Conservation (phyloP, 2,888 invertebrate species). For the Sussaba pulchella region DNA sequence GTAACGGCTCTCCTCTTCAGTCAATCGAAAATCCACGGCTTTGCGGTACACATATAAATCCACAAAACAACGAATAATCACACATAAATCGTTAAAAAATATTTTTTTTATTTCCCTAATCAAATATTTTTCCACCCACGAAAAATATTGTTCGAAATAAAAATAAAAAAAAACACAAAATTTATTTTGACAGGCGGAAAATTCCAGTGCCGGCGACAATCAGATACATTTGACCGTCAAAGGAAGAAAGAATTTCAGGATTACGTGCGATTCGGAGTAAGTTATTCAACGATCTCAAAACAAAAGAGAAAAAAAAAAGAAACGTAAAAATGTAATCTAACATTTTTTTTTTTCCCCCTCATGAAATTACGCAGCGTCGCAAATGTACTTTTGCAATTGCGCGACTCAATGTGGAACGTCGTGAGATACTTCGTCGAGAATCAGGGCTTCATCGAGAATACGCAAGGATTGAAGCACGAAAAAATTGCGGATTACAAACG, state of each 20-base stretch:
- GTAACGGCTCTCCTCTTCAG: conserved; percentile 87
- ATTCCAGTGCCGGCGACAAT: conserved; percentile 63
- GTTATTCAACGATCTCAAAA: conserved; percentile 69
- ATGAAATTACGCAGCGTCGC: conserved; percentile 85
- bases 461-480: conserved; percentile 35
- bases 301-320: background rate
- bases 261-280: conserved; percentile 80
- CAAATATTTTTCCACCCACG: too few species aligned
- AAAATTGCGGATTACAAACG: conserved; percentile 71
- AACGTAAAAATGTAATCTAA: conserved; percentile 10
- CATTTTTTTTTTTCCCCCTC: conserved; percentile 80
- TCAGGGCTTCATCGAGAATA: conserved; percentile 73
- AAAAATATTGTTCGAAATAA: conserved; percentile 1
- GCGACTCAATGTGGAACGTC: conserved; percentile 85
- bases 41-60: conserved; percentile 69
- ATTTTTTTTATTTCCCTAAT: too few species aligned
- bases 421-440: conserved; percentile 85
- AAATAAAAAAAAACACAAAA: conserved; percentile 21
- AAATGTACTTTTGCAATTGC: conserved; percentile 82
- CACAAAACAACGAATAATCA: conserved; percentile 27
- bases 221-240: conserved; percentile 80
- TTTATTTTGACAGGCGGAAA: conserved; percentile 67
- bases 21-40: conserved; percentile 70
- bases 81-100: too few species aligned
- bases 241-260: conserved; percentile 78